phyloP scores from a whole-genome alignment of 30 jellyfish, hydroid and myxozoan species.

The Rhopilema esculentum region DNA sequence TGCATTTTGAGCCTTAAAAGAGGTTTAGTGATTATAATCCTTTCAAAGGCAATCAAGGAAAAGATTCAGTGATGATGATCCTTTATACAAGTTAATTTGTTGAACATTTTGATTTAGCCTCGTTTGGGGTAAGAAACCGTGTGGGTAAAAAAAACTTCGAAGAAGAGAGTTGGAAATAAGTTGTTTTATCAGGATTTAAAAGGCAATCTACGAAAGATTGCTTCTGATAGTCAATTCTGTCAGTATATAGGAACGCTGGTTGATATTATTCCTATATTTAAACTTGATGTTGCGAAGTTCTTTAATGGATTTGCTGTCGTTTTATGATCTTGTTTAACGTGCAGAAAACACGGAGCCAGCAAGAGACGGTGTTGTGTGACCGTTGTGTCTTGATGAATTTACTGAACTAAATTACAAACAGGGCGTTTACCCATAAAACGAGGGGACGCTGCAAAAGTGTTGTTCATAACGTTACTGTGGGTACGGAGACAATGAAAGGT shows the following conservation, averaged over 20 bases:
- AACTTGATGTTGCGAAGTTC: neutral
- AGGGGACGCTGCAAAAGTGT: neutral
- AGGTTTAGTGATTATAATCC: too few species aligned
- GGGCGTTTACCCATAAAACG: neutral
- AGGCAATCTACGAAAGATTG: too few species aligned
- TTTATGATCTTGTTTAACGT: neutral
- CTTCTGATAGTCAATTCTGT: slow-evolving; percentile 20
- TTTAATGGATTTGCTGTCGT: neutral
- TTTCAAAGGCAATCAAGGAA: too few species aligned
- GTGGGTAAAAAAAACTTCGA: too few species aligned
- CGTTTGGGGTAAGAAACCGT: too few species aligned
- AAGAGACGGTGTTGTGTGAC: neutral
- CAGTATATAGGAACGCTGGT: neutral
- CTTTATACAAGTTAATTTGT: too few species aligned
- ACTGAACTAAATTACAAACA: neutral
- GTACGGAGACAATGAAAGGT: neutral
- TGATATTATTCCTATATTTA: neutral
- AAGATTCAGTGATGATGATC: too few species aligned
- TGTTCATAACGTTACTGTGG: neutral
- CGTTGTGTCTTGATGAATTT: neutral
- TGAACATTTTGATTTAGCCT: too few species aligned
- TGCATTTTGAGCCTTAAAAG: too few species aligned
- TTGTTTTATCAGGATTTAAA: too few species aligned
- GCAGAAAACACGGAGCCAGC: neutral
- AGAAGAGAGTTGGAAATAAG: too few species aligned